Conservation (phyloP, 2,113 vertebrate genomes). For the Alectura lathami region DNA sequence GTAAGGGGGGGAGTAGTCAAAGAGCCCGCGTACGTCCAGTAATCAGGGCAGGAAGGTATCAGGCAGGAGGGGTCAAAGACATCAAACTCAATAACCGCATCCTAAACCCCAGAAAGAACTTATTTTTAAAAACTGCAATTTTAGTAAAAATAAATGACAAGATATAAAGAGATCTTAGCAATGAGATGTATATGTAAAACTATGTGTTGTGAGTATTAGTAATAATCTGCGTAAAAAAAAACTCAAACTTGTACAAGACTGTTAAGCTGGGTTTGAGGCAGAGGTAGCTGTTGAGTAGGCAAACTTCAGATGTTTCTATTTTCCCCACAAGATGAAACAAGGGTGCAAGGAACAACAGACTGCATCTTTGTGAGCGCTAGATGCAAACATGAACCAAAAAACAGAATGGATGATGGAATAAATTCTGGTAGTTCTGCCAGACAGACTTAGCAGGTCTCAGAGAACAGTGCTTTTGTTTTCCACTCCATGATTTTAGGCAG, state of each 20-base stretch:
- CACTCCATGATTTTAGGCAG: no score
- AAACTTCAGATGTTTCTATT: not conserved
- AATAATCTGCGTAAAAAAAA: not conserved
- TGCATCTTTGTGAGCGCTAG: no score
- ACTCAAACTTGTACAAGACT: not conserved
- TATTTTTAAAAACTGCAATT: not conserved
- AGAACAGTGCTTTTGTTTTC: no score
- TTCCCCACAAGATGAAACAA: not conserved
- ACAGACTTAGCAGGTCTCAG: no score
- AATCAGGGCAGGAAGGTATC: slow-evolving; percentile 86
- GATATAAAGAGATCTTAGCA: not conserved
- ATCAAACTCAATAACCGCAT: slow-evolving; percentile 85
- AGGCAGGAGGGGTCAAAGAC: slow-evolving; percentile 88
- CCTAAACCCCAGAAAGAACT: slow-evolving; percentile 67
- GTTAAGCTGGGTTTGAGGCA: not conserved
- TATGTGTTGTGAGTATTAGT: not conserved
- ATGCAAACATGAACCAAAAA: no score
- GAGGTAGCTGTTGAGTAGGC: not conserved
- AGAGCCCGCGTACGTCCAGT: slow-evolving; percentile 95
- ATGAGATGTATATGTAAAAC: not conserved
- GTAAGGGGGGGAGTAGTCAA: slow-evolving; percentile 93
- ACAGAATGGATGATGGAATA: no score
- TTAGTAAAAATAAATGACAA: accelerated
- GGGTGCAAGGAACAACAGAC: not conserved
- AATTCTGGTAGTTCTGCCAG: no score